Evolutionary conservation across 2,888 invertebrate species (phyloP), one percentile per base, ranked within the genome.

Genomic region (Koerneria pararmatus): DNA sequence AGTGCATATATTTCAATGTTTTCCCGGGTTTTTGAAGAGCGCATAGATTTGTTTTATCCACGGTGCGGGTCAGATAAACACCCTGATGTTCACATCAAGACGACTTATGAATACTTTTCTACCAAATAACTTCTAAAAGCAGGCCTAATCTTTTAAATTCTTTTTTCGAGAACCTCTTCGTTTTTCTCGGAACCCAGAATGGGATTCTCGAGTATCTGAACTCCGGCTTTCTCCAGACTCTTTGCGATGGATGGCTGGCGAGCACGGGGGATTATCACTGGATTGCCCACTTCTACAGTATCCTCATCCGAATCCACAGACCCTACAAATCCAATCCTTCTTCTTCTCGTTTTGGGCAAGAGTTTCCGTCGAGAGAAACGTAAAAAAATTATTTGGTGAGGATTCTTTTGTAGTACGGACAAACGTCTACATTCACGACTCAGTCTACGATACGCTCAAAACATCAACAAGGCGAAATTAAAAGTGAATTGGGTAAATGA

Each of bases 201-300:
- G 34, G 74, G 72, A 56, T 68, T 73, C 65, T 76, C 74, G 34
- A 76, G 70, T 59, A 75, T 75, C 32, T 64, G 49, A 3, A 64
- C 64, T 41, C 70, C 62, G 11, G 60, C 70, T 60, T 76, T 76
- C 61, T 76, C 76, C 27, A 76, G 67, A 68, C 73, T 76, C 63
- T 74, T 73, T 0, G 76, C 76, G 32, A 76, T 71, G 29, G 76
- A 76, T 11, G 74, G 71, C 37, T 74, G 71, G 22, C 76, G 65
- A 29, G 74, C 69, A 15, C 76, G 68, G 3, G 76, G 74, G 19
- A 74, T 65, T 48, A 74, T 73, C 49, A 75, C 73, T 41, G 74
- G 74, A 58, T 75, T 75, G 51, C 72, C 76, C 65, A 69, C 74
- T 15, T 71, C 76, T 22, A 76, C 74, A 58, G 71, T 71, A 24